Evolutionary conservation across 2,113 vertebrate species (phyloP), one percentile per base, ranked within the genome.

Genomic region (Microcebus ravelobensis): DNA sequence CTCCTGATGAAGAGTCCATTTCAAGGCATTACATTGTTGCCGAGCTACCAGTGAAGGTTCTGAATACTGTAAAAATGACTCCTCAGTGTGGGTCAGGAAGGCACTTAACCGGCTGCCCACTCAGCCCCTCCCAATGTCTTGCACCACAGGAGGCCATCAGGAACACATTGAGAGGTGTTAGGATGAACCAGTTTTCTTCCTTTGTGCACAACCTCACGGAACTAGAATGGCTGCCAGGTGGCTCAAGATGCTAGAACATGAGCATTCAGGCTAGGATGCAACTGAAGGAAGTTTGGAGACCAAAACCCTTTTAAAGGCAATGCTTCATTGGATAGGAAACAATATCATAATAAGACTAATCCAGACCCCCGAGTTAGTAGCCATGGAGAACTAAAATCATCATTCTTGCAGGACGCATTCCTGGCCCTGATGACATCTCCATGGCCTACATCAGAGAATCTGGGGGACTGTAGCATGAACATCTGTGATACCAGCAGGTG

Each of bases 1-100:
- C 94, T 98, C 95, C 96, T 94, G 97, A 98, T 96, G 97, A 98
- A 98, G 97, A 91, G 97, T 98, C 97, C 90, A 98, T 98, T 96
- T 98, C 95, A 92, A 95, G 94, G 91, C 95, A 97, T 96, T 98
- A 97, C 98, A 96, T 91, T 97, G 96, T 98, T 98, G 97, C 97
- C 96, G 96, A 98, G 96, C 96, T 97, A 97, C 97, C 59, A 93
- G 97, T 95, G 97, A 94, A 45, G 71, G 80, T 83, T 91, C 59
- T 89, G 87, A 97, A 91, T 83, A 63, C 52, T 87, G 80, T 91
- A 88, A 90, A 42, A 83, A 94, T 91, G 97, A 97, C 90, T 91
- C 94, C 95, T 96, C 45, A 42, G 18, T 36, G 71, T 45, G 92
- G 97, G 98, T 95, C 97, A 98, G 96, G 96, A 96, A 98, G 96